Percentiles rank a stretch among this genome's conserved stretches.
Evolutionary conservation across 2,888 invertebrate species (phyloP).

Genomic region (Adineta ricciae): DNA sequence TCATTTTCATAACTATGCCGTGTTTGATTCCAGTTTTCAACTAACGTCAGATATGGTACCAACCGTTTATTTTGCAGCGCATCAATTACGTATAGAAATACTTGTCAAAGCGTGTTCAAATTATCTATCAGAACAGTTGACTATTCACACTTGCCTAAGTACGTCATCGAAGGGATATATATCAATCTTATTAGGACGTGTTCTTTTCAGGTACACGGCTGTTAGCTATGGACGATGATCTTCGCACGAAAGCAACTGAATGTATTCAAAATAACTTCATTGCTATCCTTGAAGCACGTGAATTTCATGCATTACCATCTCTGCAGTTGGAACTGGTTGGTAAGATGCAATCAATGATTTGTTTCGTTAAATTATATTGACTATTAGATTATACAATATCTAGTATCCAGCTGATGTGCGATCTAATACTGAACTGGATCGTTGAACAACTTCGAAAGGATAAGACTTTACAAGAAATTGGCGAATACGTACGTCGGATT

Average conservation of each 20-base stretch:
- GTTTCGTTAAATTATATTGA: not conserved
- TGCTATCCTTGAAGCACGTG: not conserved
- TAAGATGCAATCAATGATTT: not conserved
- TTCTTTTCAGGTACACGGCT: not conserved
- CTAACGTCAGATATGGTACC: slow-evolving; percentile 13
- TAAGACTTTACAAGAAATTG: not conserved
- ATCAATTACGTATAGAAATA: slow-evolving; percentile 11
- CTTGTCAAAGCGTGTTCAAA: not conserved
- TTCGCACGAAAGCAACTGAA: not conserved
- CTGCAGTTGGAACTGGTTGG: not conserved
- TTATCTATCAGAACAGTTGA: not conserved
- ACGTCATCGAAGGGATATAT: not conserved
- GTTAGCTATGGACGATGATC: not conserved
- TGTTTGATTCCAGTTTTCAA: not conserved
- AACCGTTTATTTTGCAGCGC: not conserved
- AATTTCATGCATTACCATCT: slow-evolving; percentile 9
- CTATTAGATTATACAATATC: not conserved
- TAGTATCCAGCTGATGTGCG: not conserved
- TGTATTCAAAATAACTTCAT: not conserved
- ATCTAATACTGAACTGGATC: not conserved
- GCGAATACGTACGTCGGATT: not conserved
- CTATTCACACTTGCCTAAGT: not conserved
- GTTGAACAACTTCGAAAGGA: not conserved
- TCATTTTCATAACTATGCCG: no score
- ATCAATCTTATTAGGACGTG: no score